Base-by-base conservation (phyloP, 2,888 invertebrate genomes). In the Himalopsyche anomala region DNA sequence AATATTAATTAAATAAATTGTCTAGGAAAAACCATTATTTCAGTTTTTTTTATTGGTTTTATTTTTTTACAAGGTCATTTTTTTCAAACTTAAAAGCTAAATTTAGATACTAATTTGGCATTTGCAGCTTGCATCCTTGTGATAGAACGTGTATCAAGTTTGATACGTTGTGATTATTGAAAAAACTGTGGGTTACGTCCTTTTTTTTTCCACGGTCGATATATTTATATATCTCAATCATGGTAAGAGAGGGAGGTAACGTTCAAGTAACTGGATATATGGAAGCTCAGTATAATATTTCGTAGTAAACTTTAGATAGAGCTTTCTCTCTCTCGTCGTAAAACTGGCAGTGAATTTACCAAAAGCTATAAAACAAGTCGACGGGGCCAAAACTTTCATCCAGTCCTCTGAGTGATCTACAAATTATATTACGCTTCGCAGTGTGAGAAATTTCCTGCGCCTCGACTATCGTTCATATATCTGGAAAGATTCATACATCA, bases 301-400 rank as follows among this genome's bases (percentile, higher is more conserved):
- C 51, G 85, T 62, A 51, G 84, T 69, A 84, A 87, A 87, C 56
- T 87, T 87, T 86, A 82, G 42, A 69, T 40, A 42, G 84, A 84
- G 84, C 82, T 74, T 74, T 74, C 86, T 86, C 84, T 54, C 51
- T 74, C 85, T 83, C 81, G 83, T 85, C 85, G 84, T 88, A 87
- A 88, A 88, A 86, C 88, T 85, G 85, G 86, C 85, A 85, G 85
- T 86, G 86, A 86, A 87, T 86, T 86, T 85, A 85, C 85, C 86
- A 82, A 86, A 85, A 85, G 85, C 84, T 85, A 87, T 88, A 88
- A 88, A 88, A 87, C 88, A 87, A 87, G 87, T 86, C 88, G 82
- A 51, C 19, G 62, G 84, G 83, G 85, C 45, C 80, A 56, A 87
- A 88, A 88, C 83, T 88, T 87, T 87, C 83, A 86, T 87, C 85